These are phyloP conservation scores for Oxygymnocypris stewartii DNA, from an alignment of 2,113 vertebrate genomes.

Conservation along the genomic window DNA sequence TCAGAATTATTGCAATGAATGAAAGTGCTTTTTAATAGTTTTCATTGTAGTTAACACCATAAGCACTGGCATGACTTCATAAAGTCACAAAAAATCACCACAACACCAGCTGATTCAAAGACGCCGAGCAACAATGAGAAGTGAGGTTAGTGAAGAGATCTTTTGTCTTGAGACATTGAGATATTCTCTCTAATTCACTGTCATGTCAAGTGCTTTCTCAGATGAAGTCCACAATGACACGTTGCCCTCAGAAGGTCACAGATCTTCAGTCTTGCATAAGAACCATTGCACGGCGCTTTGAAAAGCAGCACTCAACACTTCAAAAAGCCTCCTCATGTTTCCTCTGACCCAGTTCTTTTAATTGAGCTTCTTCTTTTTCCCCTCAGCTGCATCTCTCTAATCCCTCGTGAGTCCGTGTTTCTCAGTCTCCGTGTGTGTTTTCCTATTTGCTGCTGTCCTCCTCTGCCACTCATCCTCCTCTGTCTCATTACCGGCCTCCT, in stretches of 20 bases:
- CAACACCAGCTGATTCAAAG: not conserved
- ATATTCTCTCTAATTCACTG: not conserved
- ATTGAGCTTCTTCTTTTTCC: conserved; percentile 63
- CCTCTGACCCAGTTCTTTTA: conserved; percentile 62
- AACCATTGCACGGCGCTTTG: conserved; percentile 31
- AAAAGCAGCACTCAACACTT: conserved; percentile 57
- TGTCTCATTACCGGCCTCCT: conserved; percentile 18
- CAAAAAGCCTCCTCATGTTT: conserved; percentile 52
- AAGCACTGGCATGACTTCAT: not conserved
- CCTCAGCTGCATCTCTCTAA: conserved; percentile 59
- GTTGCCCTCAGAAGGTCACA: not conserved
- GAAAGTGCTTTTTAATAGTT: not conserved
- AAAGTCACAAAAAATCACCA: not conserved
- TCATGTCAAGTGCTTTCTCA: not conserved
- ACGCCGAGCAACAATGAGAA: not conserved
- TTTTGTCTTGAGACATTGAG: not conserved
- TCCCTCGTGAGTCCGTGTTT: conserved; percentile 65
- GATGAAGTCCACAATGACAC: not conserved
- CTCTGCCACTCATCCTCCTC: conserved; percentile 26
- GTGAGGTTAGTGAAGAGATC: not conserved
- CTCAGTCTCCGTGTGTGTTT: conserved; percentile 50
- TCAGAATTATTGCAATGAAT: not conserved
- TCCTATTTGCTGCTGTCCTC: conserved; percentile 47
- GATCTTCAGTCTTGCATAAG: conserved; percentile 11
- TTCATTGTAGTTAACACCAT: not conserved